Evolutionary conservation across 2,888 invertebrate genomes (phyloP).

Genomic region (Ophion obscuratus): DNA sequence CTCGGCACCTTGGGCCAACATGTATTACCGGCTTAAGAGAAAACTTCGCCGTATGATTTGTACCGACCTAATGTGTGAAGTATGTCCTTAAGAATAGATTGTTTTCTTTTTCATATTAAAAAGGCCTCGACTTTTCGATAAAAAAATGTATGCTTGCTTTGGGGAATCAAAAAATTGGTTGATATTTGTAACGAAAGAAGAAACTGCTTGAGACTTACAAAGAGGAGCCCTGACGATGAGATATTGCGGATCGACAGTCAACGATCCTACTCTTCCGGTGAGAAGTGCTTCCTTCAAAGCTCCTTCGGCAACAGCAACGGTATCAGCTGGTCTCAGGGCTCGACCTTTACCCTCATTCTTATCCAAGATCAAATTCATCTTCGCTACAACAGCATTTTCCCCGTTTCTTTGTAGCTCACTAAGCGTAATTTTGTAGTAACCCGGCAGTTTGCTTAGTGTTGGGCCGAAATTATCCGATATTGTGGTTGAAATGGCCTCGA

Average conservation of each 20-base stretch:
- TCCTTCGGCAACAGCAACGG: conserved; percentile 84
- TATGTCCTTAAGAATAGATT: no score
- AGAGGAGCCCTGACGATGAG: conserved; percentile 89
- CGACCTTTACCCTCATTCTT: conserved; percentile 84
- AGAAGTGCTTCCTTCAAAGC: conserved; percentile 89
- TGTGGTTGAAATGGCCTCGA: conserved; percentile 88
- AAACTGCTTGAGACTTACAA: conserved; percentile 85
- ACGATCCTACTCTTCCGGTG: conserved; percentile 90
- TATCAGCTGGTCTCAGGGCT: conserved; percentile 79
- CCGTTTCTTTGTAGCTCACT: conserved; percentile 87
- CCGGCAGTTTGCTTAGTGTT: conserved; percentile 87
- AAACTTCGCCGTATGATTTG: no score
- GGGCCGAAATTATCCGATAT: conserved; percentile 88
- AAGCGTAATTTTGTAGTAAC: conserved; percentile 90
- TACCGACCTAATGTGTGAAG: no score
- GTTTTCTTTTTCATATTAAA: no score
- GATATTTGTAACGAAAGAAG: neutral
- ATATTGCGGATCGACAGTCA: conserved; percentile 93
- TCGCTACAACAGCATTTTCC: conserved; percentile 90
- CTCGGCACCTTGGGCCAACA: no score
- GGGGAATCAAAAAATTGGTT: no score
- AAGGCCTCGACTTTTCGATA: no score
- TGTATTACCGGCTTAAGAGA: no score
- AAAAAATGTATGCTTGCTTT: no score
- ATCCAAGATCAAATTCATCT: conserved; percentile 91